Conservation (phyloP, 2,888 invertebrate genomes). For the Epinotia brunnichana region DNA sequence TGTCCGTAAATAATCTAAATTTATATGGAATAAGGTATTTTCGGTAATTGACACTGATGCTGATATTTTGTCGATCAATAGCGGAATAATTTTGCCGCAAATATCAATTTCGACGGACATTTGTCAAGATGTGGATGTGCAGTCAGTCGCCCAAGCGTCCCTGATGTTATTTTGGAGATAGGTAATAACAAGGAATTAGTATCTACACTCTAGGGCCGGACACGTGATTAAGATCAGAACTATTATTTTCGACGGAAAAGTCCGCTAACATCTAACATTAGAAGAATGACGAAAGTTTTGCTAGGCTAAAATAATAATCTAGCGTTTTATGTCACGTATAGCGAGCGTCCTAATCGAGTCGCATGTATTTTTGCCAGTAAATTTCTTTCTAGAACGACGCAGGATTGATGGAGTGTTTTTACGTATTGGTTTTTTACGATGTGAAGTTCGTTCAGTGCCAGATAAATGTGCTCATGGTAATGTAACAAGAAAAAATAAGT, state of each 20-base stretch:
- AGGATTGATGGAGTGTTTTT: conserved; percentile 32
- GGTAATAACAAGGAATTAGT: conserved; percentile 20
- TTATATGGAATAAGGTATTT: too few species aligned
- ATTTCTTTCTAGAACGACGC: conserved; percentile 27
- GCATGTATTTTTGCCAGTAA: conserved; percentile 30
- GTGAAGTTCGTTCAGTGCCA: too few species aligned
- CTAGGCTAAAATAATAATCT: conserved; percentile 6
- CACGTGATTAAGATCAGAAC: conserved; percentile 29
- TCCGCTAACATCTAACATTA: conserved; percentile 10
- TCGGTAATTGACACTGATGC: too few species aligned
- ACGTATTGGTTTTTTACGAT: conserved; percentile 31
- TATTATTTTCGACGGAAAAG: conserved; percentile 18
- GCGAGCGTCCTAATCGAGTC: conserved; percentile 33
- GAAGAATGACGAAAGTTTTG: conserved; percentile 28
- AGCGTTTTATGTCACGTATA: conserved; percentile 36
- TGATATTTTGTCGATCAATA: too few species aligned
- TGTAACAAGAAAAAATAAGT: background rate
- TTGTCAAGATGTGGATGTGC: background rate
- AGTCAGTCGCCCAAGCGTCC: background rate
- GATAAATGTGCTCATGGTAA: conserved; percentile 16
- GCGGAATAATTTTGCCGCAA: background rate
- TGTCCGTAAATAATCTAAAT: too few species aligned
- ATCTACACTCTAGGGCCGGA: conserved; percentile 15
- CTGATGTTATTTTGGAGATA: conserved; percentile 13
- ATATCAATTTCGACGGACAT: background rate